phyloP scores from a whole-genome alignment of 2,113 vertebrate genomes.

The Entosphenus tridentatus region DNA sequence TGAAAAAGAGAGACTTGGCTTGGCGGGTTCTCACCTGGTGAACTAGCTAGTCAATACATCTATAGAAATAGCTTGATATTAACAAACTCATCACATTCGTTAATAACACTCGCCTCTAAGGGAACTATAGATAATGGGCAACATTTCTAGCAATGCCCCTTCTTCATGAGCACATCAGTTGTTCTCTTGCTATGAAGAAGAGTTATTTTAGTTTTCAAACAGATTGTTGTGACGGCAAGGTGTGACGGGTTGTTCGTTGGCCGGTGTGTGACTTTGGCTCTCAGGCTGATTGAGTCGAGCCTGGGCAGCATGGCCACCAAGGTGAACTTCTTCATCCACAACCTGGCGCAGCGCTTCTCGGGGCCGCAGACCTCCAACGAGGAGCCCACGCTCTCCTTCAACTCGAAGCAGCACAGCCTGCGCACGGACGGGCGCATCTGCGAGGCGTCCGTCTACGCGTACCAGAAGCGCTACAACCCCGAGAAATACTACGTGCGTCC shows the following conservation, averaged over 20 bases:
- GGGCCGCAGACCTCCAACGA: conserved; percentile 60
- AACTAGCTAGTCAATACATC: no score
- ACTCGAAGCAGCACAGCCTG: conserved; percentile 64
- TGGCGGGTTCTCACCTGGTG: no score
- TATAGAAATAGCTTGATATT: no score
- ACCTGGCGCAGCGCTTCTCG: conserved; percentile 83
- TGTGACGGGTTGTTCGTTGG: neutral
- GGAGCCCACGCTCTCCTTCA: conserved; percentile 79
- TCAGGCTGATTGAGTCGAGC: conserved; percentile 80
- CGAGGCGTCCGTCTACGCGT: conserved; percentile 70
- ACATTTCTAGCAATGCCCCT: no score
- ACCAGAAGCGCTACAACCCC: conserved; percentile 92
- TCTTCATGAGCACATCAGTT: no score
- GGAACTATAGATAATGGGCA: no score
- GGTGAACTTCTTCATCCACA: conserved; percentile 99
- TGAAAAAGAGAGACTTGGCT: no score
- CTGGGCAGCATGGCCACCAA: conserved; percentile 89
- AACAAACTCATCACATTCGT: no score
- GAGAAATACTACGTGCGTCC: conserved; percentile 88
- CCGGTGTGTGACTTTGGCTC: conserved; percentile 9
- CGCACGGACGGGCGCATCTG: conserved; percentile 72
- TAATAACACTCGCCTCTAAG: no score
- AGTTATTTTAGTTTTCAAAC: no score
- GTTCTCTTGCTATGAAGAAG: no score
- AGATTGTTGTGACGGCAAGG: neutral